phyloP scores from a whole-genome alignment of 2,888 invertebrate species.

The Drosophila anomalata region DNA sequence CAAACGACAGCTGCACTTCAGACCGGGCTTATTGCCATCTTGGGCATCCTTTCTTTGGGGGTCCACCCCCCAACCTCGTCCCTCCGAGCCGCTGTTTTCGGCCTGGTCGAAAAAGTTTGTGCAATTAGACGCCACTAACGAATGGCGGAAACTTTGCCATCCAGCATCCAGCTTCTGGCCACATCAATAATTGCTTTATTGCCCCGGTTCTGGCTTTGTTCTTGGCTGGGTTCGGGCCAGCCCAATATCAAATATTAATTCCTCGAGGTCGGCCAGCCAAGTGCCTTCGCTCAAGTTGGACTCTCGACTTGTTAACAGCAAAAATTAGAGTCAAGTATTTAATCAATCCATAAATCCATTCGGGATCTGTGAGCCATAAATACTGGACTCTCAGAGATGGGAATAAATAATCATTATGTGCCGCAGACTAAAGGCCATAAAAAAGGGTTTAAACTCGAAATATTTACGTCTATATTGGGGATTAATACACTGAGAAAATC shows the following conservation, averaged over 20 bases:
- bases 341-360: too few relatives aligned
- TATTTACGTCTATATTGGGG: neutral
- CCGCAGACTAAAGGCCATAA: neutral
- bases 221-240: neutral
- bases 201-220: slow-evolving; percentile 6
- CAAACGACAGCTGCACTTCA: slow-evolving; percentile 37
- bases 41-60: neutral
- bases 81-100: neutral
- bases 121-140: slow-evolving; percentile 54
- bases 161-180: slow-evolving; percentile 30
- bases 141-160: slow-evolving; percentile 28
- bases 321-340: neutral
- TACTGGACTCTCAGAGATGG: neutral
- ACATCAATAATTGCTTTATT: slow-evolving; percentile 64
- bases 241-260: slow-evolving; percentile 24
- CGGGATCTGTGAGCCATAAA: neutral
- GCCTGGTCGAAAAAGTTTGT: slow-evolving; percentile 43
- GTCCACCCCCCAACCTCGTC: neutral
- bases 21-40: slow-evolving; percentile 3
- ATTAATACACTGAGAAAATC: neutral
- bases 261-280: slow-evolving; percentile 10
- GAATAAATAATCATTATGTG: neutral
- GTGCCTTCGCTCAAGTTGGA: neutral
- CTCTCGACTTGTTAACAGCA: neutral
- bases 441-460: neutral